Conservation (phyloP, 2,113 vertebrate genomes). For the Phrynosoma platyrhinos region DNA sequence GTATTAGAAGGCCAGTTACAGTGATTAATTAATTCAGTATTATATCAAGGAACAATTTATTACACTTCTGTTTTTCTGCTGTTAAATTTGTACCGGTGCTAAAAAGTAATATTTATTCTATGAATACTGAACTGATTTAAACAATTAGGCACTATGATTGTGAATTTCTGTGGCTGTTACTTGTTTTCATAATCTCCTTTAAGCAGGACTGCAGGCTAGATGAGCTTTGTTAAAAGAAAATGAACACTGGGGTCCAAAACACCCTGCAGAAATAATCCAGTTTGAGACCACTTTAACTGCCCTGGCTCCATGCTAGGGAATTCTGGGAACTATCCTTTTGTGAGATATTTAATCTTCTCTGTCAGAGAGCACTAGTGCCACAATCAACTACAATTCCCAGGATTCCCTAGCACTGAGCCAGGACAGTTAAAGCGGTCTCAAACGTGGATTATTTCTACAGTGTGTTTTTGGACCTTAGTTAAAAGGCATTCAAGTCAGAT, state of each 20-base stretch:
- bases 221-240: not conserved
- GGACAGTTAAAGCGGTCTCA: too few species aligned
- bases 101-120: not conserved
- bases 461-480: too few species aligned
- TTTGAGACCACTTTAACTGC: too few species aligned
- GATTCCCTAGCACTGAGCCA: too few species aligned
- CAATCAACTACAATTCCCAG: too few species aligned
- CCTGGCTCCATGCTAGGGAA: too few species aligned
- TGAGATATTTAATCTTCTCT: too few species aligned
- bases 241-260: not conserved
- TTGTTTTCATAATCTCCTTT: not conserved
- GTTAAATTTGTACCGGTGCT: not conserved
- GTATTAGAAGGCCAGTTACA: not conserved
- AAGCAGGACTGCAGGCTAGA: not conserved
- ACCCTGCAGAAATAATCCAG: too few species aligned
- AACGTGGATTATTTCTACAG: too few species aligned
- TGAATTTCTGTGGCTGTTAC: not conserved
- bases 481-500: not conserved
- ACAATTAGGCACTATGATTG: not conserved
- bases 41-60: not conserved
- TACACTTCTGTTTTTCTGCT: not conserved
- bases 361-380: too few species aligned
- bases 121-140: not conserved
- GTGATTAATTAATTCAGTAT: not conserved
- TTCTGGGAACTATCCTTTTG: too few species aligned